Base-by-base conservation (phyloP, 2,888 invertebrate species). In the Athrips mouffetella region DNA sequence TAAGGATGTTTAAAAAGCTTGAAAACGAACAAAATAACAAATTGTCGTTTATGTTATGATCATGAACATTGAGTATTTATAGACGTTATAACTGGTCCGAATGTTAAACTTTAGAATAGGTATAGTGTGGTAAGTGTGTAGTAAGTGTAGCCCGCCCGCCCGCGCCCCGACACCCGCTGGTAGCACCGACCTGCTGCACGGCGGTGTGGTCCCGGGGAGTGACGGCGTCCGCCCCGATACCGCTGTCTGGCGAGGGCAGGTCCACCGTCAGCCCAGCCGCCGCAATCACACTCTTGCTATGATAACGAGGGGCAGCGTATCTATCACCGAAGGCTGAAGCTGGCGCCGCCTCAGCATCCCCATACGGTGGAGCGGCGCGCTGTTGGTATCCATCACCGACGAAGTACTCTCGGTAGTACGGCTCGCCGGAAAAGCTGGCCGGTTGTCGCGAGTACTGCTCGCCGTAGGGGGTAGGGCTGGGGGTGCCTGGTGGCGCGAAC, bases 171-270 rank as follows among this genome's bases (percentile, higher is more conserved):
- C 20, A 16, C 10, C 44, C 29, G 39, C 20, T 60, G 65, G 69
- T 63, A 49, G 63, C 73, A 90, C 91, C 90, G 90, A 96, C 96
- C 94, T 95, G 96, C 89, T 95, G 96, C 68, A 96, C 92, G 76
- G 94, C 92, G 74, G 94, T 94, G 89, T 96, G 96, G 86, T 96
- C 96, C 70, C 96, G 90, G 57, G 97, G 96, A 53, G 97, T 97
- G 77, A 96, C 96, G 63, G 96, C 95, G 74, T 97, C 96, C 30
- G 96, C 95, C 57, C 98, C 98, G 73, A 98, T 98, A 58, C 98
- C 98, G 74, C 96, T 96, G 89, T 98, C 98, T 21, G 97, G 97
- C 65, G 97, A 97, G 21, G 98, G 97, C 74, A 98, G 91, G 88
- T 98, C 98, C 73, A 97, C 97, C 45, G 96, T 96, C 62, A 97